Conservation (phyloP, 1,140 invertebrate genomes). For the Cepaea nemoralis region DNA sequence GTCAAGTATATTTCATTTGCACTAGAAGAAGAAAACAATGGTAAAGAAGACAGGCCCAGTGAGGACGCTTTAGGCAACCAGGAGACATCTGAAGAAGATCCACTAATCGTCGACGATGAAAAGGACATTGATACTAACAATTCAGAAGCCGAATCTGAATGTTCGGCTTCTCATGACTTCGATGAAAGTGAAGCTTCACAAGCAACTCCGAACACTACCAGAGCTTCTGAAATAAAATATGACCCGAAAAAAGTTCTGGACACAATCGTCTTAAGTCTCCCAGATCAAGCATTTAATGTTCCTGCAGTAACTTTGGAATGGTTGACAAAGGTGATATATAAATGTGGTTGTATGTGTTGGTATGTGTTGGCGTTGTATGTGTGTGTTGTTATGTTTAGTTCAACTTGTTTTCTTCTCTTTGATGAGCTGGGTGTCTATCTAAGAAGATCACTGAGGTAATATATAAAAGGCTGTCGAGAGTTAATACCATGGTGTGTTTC, state of each 20-base stretch:
- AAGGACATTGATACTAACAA: slow-evolving; percentile 18
- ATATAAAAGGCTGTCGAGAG: too few species aligned
- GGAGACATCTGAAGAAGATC: slow-evolving; percentile 14
- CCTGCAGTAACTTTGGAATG: slow-evolving; percentile 62
- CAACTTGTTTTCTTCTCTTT: too few species aligned
- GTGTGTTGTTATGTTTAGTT: too few species aligned
- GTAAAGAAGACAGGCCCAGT: neutral
- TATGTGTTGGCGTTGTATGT: too few species aligned
- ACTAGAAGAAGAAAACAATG: slow-evolving; percentile 49
- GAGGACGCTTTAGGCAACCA: slow-evolving; percentile 35
- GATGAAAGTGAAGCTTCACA: neutral
- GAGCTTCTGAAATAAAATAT: slow-evolving; percentile 34
- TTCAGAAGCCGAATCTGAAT: neutral
- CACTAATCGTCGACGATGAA: slow-evolving; percentile 19
- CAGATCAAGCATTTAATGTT: slow-evolving; percentile 59
- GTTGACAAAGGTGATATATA: slow-evolving; percentile 54
- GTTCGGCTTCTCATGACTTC: neutral
- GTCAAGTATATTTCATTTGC: slow-evolving; percentile 53
- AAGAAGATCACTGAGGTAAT: too few species aligned
- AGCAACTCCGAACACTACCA: slow-evolving; percentile 17
- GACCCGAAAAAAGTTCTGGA: slow-evolving; percentile 58
- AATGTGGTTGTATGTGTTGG: too few species aligned
- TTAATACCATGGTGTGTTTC: too few species aligned
- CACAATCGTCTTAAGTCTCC: slow-evolving; percentile 57
- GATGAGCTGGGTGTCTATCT: too few species aligned